Evolutionary conservation across 2,888 invertebrate genomes (phyloP), one percentile per base, ranked within the genome.

Genomic region (Carabus problematicus): DNA sequence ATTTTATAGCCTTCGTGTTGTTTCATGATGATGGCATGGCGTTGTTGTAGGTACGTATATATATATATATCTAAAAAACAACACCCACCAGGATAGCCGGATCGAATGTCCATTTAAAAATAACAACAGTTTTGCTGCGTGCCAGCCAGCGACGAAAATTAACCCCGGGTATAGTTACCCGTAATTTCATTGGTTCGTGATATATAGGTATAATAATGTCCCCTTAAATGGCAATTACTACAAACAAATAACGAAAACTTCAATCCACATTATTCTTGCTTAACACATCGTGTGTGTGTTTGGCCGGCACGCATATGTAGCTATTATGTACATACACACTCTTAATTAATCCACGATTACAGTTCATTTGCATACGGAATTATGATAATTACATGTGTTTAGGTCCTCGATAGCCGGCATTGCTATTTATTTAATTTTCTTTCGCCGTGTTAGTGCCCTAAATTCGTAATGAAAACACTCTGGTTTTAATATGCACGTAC

Each of bases 1-100:
- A 63, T 63, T 66, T 66, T 66, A 66, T 66, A 49, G 66, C 58
- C 42, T 66, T 58, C 59, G 45, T 45, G 66, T 29, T 64, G n/a
- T n/a, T n/a, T n/a, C n/a, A n/a, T 64, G 42, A 42, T 52, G 16
- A 42, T 54, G 19, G 54, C 29, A 29, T 29, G 2, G 54, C 52
- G 40, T 64, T 16, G 45, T 40, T 42, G 16, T 16, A n/a, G 11
- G n/a, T n/a, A n/a, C n/a, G 12, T 49, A 12, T 55, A 14, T 55
- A 3, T 55, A 18, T 19, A 55, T 40, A 39, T 56, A 8, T 56
- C 39, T 29, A 9, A n/a, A 56, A 56, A 56, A 56, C 18, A 55
- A 16, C n/a, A n/a, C n/a, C n/a, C n/a, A n/a, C 29, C 29, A 6
- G 7, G 3, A 56, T 56, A 12, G 3, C 11, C 14, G 11, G 29